phyloP scores from a whole-genome alignment of 2,113 vertebrate species.

The Amblyornis subalaris region DNA sequence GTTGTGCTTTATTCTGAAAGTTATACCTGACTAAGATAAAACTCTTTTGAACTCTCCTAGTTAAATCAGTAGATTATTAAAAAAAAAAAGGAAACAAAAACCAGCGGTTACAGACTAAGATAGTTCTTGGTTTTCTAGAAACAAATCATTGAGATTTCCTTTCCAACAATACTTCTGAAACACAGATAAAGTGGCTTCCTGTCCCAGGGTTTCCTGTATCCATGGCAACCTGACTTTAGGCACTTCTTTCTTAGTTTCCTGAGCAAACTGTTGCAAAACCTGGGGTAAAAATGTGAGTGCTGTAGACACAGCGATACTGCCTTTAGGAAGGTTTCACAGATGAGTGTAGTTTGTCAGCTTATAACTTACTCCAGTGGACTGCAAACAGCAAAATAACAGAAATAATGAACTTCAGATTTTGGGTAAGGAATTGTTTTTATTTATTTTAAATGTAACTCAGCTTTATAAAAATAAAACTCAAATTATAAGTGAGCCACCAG shows the following conservation, averaged over 20 bases:
- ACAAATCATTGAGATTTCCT: slow-evolving; percentile 66
- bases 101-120: background rate
- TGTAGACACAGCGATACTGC: background rate
- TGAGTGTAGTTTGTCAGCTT: background rate
- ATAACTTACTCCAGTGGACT: background rate
- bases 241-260: slow-evolving; percentile 70
- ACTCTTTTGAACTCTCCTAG: background rate
- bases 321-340: background rate
- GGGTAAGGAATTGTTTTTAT: slow-evolving; percentile 69
- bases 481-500: background rate
- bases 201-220: slow-evolving; percentile 81
- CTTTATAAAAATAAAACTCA: background rate
- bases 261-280: slow-evolving; percentile 50
- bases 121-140: slow-evolving; percentile 58
- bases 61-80: background rate
- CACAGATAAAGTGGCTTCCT: slow-evolving; percentile 78
- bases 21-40: background rate
- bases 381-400: background rate
- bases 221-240: slow-evolving; percentile 76
- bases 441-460: background rate
- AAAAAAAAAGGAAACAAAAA: background rate
- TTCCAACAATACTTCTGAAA: slow-evolving; percentile 72
- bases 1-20: background rate
- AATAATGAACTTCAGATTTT: slow-evolving; percentile 56
- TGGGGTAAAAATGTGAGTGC: slow-evolving; percentile 7